phyloP scores from a whole-genome alignment of 2,888 invertebrate genomes.

The Ectemnius cavifrons region DNA sequence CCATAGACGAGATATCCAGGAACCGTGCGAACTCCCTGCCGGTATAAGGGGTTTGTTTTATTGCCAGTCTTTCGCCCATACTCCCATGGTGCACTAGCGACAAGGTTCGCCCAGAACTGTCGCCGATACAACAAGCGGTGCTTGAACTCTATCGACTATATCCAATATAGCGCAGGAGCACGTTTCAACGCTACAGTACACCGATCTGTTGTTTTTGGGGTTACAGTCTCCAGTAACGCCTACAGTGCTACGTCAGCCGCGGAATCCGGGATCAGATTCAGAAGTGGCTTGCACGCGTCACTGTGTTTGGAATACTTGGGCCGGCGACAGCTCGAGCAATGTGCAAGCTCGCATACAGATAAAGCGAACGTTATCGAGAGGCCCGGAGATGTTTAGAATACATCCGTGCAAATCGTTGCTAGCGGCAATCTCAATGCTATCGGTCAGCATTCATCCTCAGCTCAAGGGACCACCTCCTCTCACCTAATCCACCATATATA shows the following conservation, averaged over 20 bases:
- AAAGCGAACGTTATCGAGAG: not conserved
- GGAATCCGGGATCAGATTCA: conserved; percentile 2
- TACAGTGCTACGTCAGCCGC: not conserved
- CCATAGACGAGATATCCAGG: conserved; percentile 47
- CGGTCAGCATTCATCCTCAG: not conserved
- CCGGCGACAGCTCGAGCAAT: not conserved
- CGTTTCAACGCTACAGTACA: not conserved
- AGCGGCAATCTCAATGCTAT: not conserved
- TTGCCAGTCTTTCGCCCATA: conserved; percentile 6
- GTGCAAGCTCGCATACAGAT: conserved; percentile 6
- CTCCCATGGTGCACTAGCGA: not conserved
- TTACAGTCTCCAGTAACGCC: not conserved
- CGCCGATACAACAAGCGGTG: not conserved
- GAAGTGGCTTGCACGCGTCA: not conserved
- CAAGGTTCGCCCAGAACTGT: not conserved
- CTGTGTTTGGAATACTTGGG: not conserved
- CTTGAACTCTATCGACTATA: not conserved
- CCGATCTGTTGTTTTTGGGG: not conserved
- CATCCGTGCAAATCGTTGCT: not conserved
- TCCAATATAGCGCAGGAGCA: not conserved
- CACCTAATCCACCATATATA: not conserved
- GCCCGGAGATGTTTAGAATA: conserved; percentile 4
- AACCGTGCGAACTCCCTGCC: conserved; percentile 46
- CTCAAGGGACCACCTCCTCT: not conserved
- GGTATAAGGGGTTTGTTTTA: conserved; percentile 49